phyloP scores from a whole-genome alignment of 2,797 vertebrate genomes.

The Neoniphon sammara region DNA sequence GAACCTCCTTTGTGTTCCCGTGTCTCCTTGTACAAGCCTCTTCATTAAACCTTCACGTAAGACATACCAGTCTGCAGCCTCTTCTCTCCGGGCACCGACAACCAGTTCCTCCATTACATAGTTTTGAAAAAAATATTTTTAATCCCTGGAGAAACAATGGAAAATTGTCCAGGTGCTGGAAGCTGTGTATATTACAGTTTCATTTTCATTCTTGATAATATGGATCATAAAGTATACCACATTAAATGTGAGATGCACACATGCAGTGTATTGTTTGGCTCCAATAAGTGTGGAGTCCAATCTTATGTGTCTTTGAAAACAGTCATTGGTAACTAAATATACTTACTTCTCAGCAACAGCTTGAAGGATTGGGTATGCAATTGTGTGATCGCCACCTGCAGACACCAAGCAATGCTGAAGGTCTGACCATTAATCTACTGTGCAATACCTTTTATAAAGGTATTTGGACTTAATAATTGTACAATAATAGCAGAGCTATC shows the following conservation, averaged over 20 bases:
- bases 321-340: background rate
- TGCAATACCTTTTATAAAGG: background rate
- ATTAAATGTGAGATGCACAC: too few species aligned
- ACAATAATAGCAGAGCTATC: background rate
- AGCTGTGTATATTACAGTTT: too few species aligned
- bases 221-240: background rate
- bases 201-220: background rate
- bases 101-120: too few species aligned
- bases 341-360: conserved; percentile 90
- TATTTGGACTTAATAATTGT: background rate
- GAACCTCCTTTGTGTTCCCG: too few species aligned
- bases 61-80: too few species aligned
- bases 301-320: too few species aligned
- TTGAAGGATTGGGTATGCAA: conserved; percentile 94
- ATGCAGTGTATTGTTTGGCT: too few species aligned
- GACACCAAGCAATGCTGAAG: conserved; percentile 31
- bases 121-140: too few species aligned
- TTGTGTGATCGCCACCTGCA: conserved; percentile 94
- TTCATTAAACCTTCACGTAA: too few species aligned
- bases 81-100: too few species aligned
- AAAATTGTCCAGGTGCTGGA: background rate
- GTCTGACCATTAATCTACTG: conserved; percentile 1
- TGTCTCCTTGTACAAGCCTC: too few species aligned
- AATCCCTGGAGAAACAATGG: background rate
- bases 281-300: too few species aligned